Evolutionary conservation across 2,888 invertebrate genomes (phyloP).

Genomic region (Thereva unica): DNA sequence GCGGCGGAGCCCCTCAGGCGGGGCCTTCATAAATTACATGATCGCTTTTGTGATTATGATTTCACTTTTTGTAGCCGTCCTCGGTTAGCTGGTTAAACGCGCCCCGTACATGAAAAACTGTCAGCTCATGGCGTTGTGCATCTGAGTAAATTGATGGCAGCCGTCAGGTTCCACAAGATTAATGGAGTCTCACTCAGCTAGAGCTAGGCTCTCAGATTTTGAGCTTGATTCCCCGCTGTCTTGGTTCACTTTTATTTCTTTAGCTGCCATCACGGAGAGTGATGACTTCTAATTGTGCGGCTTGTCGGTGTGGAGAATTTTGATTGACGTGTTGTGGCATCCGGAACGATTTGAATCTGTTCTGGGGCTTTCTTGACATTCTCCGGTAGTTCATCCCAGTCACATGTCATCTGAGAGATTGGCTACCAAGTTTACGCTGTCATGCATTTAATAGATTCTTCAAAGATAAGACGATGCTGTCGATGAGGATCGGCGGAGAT

Average conservation of each 20-base stretch:
- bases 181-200: constrained; percentile 7
- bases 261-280: constrained; percentile 15
- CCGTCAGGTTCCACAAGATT: constrained; percentile 29
- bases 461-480: no score
- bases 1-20: no score
- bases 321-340: constrained; percentile 56
- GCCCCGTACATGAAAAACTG: constrained; percentile 26
- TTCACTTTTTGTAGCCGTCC: constrained; percentile 30
- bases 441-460: not conserved
- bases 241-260: constrained; percentile 6
- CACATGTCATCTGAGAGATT: constrained; percentile 14
- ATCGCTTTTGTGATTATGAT: constrained; percentile 35
- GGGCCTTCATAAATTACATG: constrained; percentile 30
- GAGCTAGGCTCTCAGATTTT: constrained; percentile 19
- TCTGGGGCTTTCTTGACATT: constrained; percentile 10
- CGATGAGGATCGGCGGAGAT: no score
- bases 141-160: constrained; percentile 29
- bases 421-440: constrained; percentile 18
- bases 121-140: constrained; percentile 24
- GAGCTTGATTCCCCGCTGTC: constrained; percentile 4
- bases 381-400: constrained; percentile 18
- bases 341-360: constrained; percentile 46
- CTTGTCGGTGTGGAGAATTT: constrained; percentile 39
- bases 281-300: constrained; percentile 35
- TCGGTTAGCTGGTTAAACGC: constrained; percentile 13